Evolutionary conservation across 2,797 vertebrate species (phyloP).

Genomic region (Takifugu rubripes): DNA sequence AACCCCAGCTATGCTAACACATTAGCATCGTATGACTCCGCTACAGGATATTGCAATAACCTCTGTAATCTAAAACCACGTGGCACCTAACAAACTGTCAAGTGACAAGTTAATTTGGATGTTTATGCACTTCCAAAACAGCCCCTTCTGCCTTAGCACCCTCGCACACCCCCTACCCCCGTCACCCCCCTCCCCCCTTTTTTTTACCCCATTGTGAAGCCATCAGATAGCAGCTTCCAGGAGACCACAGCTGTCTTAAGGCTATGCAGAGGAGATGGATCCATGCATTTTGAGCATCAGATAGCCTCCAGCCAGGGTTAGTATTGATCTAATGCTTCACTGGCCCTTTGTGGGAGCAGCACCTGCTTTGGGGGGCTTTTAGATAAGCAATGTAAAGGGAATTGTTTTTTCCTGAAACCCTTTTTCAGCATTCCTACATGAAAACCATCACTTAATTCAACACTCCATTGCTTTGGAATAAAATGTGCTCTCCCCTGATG

Average conservation of each 20-base stretch:
- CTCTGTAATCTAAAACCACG: conserved; percentile 44
- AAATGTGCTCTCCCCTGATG: conserved; percentile 63
- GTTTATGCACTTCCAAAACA: conserved; percentile 63
- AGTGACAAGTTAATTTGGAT: conserved; percentile 75
- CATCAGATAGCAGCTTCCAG: conserved; percentile 75
- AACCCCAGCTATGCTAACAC: conserved; percentile 26
- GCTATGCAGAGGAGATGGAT: conserved; percentile 79
- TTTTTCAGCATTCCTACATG: conserved; percentile 57
- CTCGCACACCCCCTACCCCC: conserved; percentile 10
- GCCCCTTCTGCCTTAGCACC: conserved; percentile 25
- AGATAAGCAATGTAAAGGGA: conserved; percentile 76
- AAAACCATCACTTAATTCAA: conserved; percentile 73
- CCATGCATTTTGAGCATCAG: conserved; percentile 76
- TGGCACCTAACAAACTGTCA: conserved; percentile 57
- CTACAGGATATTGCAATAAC: conserved; percentile 47
- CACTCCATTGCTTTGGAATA: conserved; percentile 66
- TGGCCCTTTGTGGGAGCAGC: conserved; percentile 74
- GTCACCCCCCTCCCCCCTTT: not conserved
- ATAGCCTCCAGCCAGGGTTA: conserved; percentile 76
- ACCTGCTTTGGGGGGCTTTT: conserved; percentile 75
- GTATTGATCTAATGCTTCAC: conserved; percentile 80
- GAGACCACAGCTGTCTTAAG: conserved; percentile 76
- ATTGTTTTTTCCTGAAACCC: conserved; percentile 67
- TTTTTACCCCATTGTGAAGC: conserved; percentile 66
- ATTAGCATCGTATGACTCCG: conserved; percentile 54